These are phyloP conservation scores for Hemichromis elongatus DNA, from an alignment of 2,113 vertebrate genomes.

Conservation along the genomic window DNA sequence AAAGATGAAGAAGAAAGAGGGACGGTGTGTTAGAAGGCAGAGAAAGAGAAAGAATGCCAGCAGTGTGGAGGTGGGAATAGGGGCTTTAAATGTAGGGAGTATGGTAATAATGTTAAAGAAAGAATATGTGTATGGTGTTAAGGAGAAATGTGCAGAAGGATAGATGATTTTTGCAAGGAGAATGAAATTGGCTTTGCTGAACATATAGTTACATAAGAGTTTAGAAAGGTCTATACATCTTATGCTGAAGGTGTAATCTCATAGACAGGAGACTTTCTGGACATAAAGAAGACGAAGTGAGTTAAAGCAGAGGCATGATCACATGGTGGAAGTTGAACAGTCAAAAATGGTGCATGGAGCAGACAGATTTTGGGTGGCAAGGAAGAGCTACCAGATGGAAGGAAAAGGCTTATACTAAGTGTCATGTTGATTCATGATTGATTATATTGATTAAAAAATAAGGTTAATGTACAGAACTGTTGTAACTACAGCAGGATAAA, in stretches of 20 bases:
- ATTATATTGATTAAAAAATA: neutral
- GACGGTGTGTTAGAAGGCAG: neutral
- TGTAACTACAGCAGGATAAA: neutral
- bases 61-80: neutral
- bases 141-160: too few relatives aligned
- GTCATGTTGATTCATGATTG: neutral
- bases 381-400: neutral
- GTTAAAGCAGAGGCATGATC: neutral
- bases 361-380: neutral
- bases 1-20: neutral
- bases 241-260: neutral
- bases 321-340: neutral
- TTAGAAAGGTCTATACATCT: neutral
- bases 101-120: neutral
- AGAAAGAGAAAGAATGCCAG: neutral
- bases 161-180: neutral
- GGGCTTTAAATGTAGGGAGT: neutral
- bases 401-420: neutral
- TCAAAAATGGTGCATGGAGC: neutral
- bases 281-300: neutral
- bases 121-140: neutral
- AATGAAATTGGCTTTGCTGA: neutral
- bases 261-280: neutral
- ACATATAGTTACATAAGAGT: neutral
- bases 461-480: neutral